phyloP scores from a whole-genome alignment of 1,140 invertebrate species.

The Drosophila kanapiae region DNA sequence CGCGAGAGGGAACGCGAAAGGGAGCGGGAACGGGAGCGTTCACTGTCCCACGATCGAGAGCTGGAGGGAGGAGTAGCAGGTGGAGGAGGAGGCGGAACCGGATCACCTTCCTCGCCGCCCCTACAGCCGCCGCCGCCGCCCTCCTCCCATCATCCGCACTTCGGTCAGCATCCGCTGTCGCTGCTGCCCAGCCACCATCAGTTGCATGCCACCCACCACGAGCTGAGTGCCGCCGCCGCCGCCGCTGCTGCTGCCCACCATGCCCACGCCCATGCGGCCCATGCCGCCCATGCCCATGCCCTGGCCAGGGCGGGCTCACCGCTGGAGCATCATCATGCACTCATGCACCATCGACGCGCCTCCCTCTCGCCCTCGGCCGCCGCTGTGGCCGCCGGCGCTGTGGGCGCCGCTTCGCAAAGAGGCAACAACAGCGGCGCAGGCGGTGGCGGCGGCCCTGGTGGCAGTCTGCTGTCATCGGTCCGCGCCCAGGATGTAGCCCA shows the following conservation, averaged over 20 bases:
- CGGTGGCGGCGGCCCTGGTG: slow-evolving; percentile 46
- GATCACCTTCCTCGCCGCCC: slow-evolving; percentile 37
- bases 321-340: slow-evolving; percentile 71
- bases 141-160: slow-evolving; percentile 64
- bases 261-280: slow-evolving; percentile 42
- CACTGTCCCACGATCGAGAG: slow-evolving; percentile 51
- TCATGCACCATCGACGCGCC: slow-evolving; percentile 73
- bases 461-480: slow-evolving; percentile 84
- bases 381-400: slow-evolving; percentile 37
- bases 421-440: slow-evolving; percentile 48
- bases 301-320: slow-evolving; percentile 73
- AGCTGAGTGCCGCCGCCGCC: slow-evolving; percentile 63
- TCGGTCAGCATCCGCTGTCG: slow-evolving; percentile 64
- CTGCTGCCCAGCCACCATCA: slow-evolving; percentile 67
- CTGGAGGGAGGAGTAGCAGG: slow-evolving; percentile 43
- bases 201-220: slow-evolving; percentile 68
- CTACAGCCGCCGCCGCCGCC: slow-evolving; percentile 47
- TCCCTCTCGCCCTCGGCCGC: slow-evolving; percentile 72
- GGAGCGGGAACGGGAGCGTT: slow-evolving; percentile 45
- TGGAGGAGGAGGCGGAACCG: slow-evolving; percentile 24
- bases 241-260: slow-evolving; percentile 45
- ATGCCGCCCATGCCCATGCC: slow-evolving; percentile 59
- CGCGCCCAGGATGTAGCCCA: slow-evolving; percentile 83
- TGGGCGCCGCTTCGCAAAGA: neutral
- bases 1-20: slow-evolving; percentile 42